A percentile compares a stretch with the other conserved stretches of the same genome.
Conservation (phyloP, 2,888 invertebrate species). For the Catocala nupta region DNA sequence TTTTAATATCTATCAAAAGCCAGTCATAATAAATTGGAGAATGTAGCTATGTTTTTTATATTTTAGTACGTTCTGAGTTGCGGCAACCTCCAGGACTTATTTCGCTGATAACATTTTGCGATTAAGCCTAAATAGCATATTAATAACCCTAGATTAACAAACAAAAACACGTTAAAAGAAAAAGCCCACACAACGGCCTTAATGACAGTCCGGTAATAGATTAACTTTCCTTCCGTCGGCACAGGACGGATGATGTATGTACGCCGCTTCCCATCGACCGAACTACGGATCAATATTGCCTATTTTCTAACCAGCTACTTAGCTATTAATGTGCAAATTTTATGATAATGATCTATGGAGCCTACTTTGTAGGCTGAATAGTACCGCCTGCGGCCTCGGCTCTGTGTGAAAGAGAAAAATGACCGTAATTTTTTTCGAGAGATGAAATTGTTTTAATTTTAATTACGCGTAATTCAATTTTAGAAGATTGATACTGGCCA, state of each 20-base stretch:
- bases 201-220: conserved; percentile 55
- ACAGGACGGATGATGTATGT: conserved; percentile 41
- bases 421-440: not conserved
- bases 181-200: conserved; percentile 38
- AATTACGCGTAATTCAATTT: conserved; percentile 20
- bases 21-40: too few relatives aligned
- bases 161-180: conserved; percentile 30
- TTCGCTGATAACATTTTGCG: too few relatives aligned
- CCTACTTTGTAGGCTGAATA: conserved; percentile 2
- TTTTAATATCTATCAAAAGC: too few relatives aligned
- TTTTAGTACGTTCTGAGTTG: too few relatives aligned
- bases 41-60: too few relatives aligned
- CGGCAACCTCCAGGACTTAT: too few relatives aligned
- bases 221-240: conserved; percentile 63
- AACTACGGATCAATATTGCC: conserved; percentile 26
- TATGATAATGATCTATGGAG: conserved; percentile 29
- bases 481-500: conserved; percentile 17
- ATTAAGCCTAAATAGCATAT: not conserved
- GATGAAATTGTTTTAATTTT: conserved; percentile 9
- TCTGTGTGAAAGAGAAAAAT: conserved; percentile 1
- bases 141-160: conserved; percentile 4
- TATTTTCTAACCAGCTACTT: conserved; percentile 26
- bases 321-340: conserved; percentile 39
- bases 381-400: not conserved
- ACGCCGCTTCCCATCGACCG: conserved; percentile 31